Evolutionary conservation across 2,888 invertebrate genomes (phyloP), one percentile per base, ranked within the genome.

Genomic region (Theodoxus fluviatilis): DNA sequence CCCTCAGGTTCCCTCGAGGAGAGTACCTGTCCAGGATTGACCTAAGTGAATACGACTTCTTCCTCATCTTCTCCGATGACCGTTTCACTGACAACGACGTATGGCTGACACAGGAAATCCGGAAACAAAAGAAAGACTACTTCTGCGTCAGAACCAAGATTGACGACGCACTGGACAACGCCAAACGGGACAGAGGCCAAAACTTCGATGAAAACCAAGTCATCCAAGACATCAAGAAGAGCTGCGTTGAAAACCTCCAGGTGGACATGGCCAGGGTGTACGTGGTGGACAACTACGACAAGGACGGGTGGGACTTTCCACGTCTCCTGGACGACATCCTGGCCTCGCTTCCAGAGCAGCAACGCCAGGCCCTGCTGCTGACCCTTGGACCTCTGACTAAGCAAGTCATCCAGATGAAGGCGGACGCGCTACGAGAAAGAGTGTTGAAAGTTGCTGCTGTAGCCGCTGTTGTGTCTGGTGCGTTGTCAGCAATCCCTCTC

Each of bases 11-110:
- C 43, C 70, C 73, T 18, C 28, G 43, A 49, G 28, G 65, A 31
- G 33, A 69, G 22, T 76, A 76, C 47, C 40, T 73, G 3, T 49
- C 55, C 22, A 49, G 52, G 9, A 57, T 75, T n/a, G 49, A 61
- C 15, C 67, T 68, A 25, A 57, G 71, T 7, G 49, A 52, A 1
- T 76, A 71, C 59, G 76, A 76, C 49, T 69, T 73, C 25, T 75
- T 75, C 66, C 57, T 76, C 25, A 59, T 76, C 25, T 64, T 75
- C n/a, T 68, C 71, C 2, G 37, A 49, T 22, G 59, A 25, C 15
- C 47, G 76, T 37, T 76, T 75, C 59, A 73, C 71, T 12, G 71
- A 63, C 6, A 66, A 71, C 43, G 75, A 76, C 52, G 12, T 66
- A 22, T 76, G 76, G 76, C 49, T 76, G 6, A 72, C 70, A 6